phyloP scores from a whole-genome alignment of 2,888 invertebrate species.

The Erebia ligea region DNA sequence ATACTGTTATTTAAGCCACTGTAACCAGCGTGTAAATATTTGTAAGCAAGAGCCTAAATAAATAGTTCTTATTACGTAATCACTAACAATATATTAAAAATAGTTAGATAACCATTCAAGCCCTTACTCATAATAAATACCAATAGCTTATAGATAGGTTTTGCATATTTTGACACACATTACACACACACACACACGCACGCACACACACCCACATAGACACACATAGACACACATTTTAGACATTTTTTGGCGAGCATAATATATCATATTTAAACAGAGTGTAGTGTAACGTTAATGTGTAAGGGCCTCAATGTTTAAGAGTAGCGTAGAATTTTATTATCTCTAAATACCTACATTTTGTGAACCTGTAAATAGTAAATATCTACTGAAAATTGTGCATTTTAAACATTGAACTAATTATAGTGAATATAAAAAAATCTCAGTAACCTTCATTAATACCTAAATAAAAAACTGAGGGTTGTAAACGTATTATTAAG shows the following conservation, averaged over 20 bases:
- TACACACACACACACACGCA: no score
- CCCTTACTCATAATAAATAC: no score
- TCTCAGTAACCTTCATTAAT: background rate
- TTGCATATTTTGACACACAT: no score
- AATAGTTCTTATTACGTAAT: slow-evolving; percentile 6
- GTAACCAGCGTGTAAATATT: no score
- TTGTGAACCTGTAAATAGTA: slow-evolving; percentile 13
- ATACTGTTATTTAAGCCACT: no score
- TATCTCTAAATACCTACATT: background rate
- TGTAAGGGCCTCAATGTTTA: background rate
- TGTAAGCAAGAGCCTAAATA: slow-evolving; percentile 4
- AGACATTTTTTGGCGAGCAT: no score
- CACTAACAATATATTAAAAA: slow-evolving; percentile 3
- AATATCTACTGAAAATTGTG: slow-evolving; percentile 22
- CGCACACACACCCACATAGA: no score
- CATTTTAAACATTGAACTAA: slow-evolving; percentile 12
- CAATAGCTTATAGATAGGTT: no score
- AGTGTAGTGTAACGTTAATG: no score
- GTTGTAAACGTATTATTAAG: background rate
- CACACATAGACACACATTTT: no score
- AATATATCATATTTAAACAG: no score
- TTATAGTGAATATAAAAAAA: slow-evolving; percentile 8
- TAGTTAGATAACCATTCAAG: background rate
- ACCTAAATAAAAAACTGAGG: background rate
- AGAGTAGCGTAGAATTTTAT: background rate